A percentile compares a stretch with the other conserved stretches of the same genome.
phyloP scores from a whole-genome alignment of 2,888 invertebrate genomes.

The Caenorhabditis japonica region DNA sequence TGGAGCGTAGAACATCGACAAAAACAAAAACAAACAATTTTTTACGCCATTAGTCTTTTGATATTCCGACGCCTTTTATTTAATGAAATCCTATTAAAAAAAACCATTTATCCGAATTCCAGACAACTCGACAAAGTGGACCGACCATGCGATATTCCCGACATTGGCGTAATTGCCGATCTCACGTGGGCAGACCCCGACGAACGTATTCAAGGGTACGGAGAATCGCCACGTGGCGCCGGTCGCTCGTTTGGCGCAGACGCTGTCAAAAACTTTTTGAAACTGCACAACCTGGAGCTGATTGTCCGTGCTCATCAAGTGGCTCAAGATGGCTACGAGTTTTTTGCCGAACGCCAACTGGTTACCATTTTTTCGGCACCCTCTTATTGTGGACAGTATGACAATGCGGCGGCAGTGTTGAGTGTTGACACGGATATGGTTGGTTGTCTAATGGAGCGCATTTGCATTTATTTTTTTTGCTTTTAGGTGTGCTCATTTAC shows the following conservation, averaged over 20 bases:
- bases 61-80: too few species aligned
- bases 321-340: conserved; percentile 81
- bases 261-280: conserved; percentile 62
- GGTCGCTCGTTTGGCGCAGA: conserved; percentile 66
- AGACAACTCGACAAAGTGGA: conserved; percentile 80
- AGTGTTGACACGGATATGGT: conserved; percentile 64
- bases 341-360: conserved; percentile 77
- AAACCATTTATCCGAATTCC: too few species aligned
- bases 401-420: conserved; percentile 71
- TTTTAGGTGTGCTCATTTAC: too few species aligned
- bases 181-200: conserved; percentile 77
- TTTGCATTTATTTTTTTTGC: too few species aligned
- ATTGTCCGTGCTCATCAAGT: conserved; percentile 76
- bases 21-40: too few species aligned
- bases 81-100: too few species aligned
- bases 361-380: conserved; percentile 64
- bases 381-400: conserved; percentile 63
- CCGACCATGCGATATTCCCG: conserved; percentile 81
- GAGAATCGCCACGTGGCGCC: conserved; percentile 60
- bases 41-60: too few species aligned
- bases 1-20: too few species aligned
- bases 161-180: conserved; percentile 79
- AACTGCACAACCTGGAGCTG: conserved; percentile 63
- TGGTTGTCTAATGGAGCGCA: too few species aligned
- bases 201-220: conserved; percentile 51